phyloP scores from a whole-genome alignment of 2,888 invertebrate genomes.

The Torymus aiolomorphi region DNA sequence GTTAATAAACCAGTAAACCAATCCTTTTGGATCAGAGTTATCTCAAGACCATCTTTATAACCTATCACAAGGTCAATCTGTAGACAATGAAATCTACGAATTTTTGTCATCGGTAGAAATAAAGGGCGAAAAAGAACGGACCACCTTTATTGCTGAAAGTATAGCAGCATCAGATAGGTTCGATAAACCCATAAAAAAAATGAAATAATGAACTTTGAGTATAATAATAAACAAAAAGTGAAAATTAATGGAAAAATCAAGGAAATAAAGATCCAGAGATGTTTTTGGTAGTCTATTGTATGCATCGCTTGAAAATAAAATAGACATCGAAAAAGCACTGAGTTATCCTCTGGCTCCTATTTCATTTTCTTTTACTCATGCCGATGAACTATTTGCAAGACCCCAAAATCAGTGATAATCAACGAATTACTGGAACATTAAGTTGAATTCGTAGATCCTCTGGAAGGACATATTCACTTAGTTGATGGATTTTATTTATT shows the following conservation, averaged over 20 bases:
- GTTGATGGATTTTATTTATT: slow-evolving; percentile 64
- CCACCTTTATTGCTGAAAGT: slow-evolving; percentile 59
- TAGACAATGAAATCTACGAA: slow-evolving; percentile 58
- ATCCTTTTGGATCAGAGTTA: slow-evolving; percentile 60
- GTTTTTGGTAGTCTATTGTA: slow-evolving; percentile 60
- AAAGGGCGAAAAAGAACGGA: slow-evolving; percentile 59
- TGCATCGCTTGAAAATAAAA: slow-evolving; percentile 60
- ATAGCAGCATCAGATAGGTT: slow-evolving; percentile 59
- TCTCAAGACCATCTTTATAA: slow-evolving; percentile 61
- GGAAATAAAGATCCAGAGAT: slow-evolving; percentile 62
- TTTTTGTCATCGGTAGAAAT: slow-evolving; percentile 62
- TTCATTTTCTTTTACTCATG: slow-evolving; percentile 62
- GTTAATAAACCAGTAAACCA: slow-evolving; percentile 60
- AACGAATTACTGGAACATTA: slow-evolving; percentile 59
- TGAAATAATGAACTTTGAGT: slow-evolving; percentile 59
- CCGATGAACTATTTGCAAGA: slow-evolving; percentile 64
- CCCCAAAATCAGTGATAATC: slow-evolving; percentile 60
- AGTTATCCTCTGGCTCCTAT: slow-evolving; percentile 63
- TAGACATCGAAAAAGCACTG: slow-evolving; percentile 63
- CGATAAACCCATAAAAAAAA: slow-evolving; percentile 64
- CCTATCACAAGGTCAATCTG: slow-evolving; percentile 61
- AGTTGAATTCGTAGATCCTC: slow-evolving; percentile 57
- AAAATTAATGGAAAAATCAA: slow-evolving; percentile 62
- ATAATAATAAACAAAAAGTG: slow-evolving; percentile 59
- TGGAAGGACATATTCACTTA: slow-evolving; percentile 60